These are phyloP conservation scores for Antheraea mylitta DNA, from an alignment of 1,140 invertebrate species.

Conservation along the genomic window DNA sequence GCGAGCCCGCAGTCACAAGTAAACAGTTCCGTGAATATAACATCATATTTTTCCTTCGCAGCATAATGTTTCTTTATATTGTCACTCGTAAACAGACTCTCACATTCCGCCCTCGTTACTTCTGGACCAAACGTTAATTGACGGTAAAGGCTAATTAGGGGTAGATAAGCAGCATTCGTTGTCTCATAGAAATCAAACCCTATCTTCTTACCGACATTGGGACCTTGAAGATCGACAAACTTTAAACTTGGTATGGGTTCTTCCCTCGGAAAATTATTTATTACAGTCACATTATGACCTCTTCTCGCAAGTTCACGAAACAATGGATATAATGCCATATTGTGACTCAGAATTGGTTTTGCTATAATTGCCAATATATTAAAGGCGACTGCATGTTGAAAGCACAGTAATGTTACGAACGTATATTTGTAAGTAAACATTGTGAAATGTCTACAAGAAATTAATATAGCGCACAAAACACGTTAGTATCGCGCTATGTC, in stretches of 20 bases:
- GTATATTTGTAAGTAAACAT: not conserved
- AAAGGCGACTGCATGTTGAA: constrained; percentile 15
- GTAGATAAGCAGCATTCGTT: constrained; percentile 23
- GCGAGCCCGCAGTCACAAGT: constrained; percentile 82
- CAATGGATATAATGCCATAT: constrained; percentile 61
- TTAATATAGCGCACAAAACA: constrained; percentile 10
- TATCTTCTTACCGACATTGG: constrained; percentile 14
- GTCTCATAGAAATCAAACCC: constrained; percentile 37
- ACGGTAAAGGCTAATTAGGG: constrained; percentile 34
- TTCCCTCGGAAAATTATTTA: constrained; percentile 59
- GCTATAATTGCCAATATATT: constrained; percentile 9
- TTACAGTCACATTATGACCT: constrained; percentile 70
- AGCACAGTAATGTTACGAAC: not conserved
- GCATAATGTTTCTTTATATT: constrained; percentile 47
- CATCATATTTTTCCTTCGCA: constrained; percentile 72
- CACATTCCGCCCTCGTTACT: constrained; percentile 47
- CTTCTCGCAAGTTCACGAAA: constrained; percentile 61
- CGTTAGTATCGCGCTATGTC: constrained; percentile 3
- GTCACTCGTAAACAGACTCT: constrained; percentile 53
- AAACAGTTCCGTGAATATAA: constrained; percentile 82
- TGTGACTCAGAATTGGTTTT: constrained; percentile 39
- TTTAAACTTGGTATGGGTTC: constrained; percentile 45
- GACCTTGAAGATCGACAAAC: constrained; percentile 38
- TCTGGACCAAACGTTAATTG: constrained; percentile 27
- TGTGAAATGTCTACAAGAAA: not conserved